Evolutionary conservation across 2,113 vertebrate genomes (phyloP), one percentile per base, ranked within the genome.

Genomic region (Ardeotis arabs): DNA sequence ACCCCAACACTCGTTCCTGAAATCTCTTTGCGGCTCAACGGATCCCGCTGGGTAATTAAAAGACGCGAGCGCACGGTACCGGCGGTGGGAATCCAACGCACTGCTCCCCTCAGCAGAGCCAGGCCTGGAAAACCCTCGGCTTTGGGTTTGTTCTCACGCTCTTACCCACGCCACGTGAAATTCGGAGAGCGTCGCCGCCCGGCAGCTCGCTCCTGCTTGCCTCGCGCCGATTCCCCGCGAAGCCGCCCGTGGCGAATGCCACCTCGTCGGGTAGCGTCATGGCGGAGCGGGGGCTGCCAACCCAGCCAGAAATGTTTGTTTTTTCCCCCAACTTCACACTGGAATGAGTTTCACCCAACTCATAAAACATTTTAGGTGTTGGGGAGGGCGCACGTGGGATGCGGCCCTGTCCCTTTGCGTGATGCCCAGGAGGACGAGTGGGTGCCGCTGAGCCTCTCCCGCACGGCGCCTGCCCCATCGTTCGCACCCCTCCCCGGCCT

Each of bases 401-500:
- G 0, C 0, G 0, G 8, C 62, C 52, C 79, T 10, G 0, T 9
- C 0, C 1, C 63, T 52, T 22, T 19, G 31, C 1, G 35, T 4
- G 6, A 27, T 0, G 22, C 77, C 2, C 39, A 39, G 31, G 44
- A 39, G 31, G 41, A 31, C 0, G 12, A 50, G 41, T 10, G 12
- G 4, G 14, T 56, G 66, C 47, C 6, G 31, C 75, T 21, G 81
- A 72, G 58, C 21, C 3, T 14, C 66, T 78, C 66, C 50, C 14
- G 18, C 83, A 2, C 8, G 8, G 72, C 33, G 45, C 63, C 69
- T 47, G 39, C 76, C 64, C 87, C 50, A 4, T 33, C 3, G 1
- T 64, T 31, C 23, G 3, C 29, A 5, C 41, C 66, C 8, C 31
- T 44, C 41, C 47, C 19, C 3, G 8, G 49, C 33, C 69, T 66